Base-by-base conservation (phyloP, 2,888 invertebrate species). In the Thymelicus sylvestris region DNA sequence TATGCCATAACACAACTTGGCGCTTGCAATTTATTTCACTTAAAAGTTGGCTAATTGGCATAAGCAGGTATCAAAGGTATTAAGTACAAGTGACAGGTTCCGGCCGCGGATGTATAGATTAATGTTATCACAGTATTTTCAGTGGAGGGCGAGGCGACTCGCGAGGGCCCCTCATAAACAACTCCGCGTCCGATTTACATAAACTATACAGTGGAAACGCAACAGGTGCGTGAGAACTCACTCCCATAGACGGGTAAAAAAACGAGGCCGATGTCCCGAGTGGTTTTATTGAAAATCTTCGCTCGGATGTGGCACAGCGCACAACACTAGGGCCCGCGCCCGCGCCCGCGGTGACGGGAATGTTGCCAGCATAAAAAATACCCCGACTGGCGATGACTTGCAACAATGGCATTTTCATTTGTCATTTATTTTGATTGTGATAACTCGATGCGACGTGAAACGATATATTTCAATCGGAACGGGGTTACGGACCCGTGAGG, bases 351-450 rank as follows among this genome's bases (percentile, higher is more conserved):
- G 78, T 80, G 83, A 84, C 84, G 82, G 85, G 87, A 89, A 87
- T 86, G 88, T 87, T 86, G 84, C 83, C 81, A 82, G 81, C 80
- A 81, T 85, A 86, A 87, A 85, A 84, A 91, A 89, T 85, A 86
- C 83, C 83, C 80, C 77, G 79, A 76, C 78, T 75, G 75, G 80
- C 82, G 84, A 83, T 94, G 94, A 94, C 94, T 94, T 93, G 94
- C 94, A 89, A 86, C 83, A 86, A 81, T 82, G 83, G 80, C 84
- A 85, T 89, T 92, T 92, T 89, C 93, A 93, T 94, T 91, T 94
- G 94, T 94, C 94, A 94, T 94, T 93, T 93, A 93, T 94, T 94
- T 93, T 94, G 94, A 93, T 94, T 93, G 92, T 92, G 91, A 89
- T 93, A 92, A 92, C 88, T 86, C 83, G 83, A 80, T 81, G 82